Evolutionary conservation across 1,140 invertebrate species (phyloP).

Genomic region (Tribolium castaneum): DNA sequence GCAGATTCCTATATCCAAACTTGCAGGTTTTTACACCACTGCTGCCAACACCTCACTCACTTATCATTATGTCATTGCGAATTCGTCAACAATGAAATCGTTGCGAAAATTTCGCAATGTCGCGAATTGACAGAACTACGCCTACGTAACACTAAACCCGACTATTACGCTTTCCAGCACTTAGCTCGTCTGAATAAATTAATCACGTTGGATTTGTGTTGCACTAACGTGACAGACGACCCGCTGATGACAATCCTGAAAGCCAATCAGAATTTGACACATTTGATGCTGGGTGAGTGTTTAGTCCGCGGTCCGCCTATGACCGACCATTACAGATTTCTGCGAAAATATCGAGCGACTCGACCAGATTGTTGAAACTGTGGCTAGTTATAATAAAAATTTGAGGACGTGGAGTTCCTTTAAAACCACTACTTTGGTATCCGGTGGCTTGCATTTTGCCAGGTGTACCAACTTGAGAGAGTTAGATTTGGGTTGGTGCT

Average conservation of each 20-base stretch:
- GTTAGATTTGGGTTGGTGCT: conserved; percentile 89
- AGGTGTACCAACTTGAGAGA: conserved; percentile 80
- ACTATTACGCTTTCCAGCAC: conserved; percentile 70
- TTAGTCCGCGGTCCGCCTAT: not conserved
- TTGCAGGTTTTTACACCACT: conserved; percentile 75
- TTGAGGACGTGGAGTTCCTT: conserved; percentile 85
- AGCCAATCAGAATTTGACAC: conserved; percentile 74
- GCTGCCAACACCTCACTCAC: conserved; percentile 66
- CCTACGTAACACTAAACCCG: conserved; percentile 70
- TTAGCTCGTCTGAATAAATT: conserved; percentile 74
- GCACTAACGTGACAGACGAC: conserved; percentile 74
- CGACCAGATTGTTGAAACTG: conserved; percentile 76
- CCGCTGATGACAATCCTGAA: conserved; percentile 74
- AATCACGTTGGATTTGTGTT: conserved; percentile 81
- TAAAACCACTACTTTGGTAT: conserved; percentile 81
- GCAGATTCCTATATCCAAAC: conserved; percentile 35
- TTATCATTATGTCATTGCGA: conserved; percentile 57
- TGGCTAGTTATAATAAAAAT: conserved; percentile 74
- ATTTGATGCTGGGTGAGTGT: conserved; percentile 77
- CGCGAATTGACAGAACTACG: conserved; percentile 69
- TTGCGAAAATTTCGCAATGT: conserved; percentile 52
- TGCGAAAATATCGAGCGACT: conserved; percentile 70
- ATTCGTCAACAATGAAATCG: conserved; percentile 50
- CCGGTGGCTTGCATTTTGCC: conserved; percentile 75
- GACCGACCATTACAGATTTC: conserved; percentile 63